These are phyloP conservation scores for Linurgus olivaceus DNA, from an alignment of 2,797 vertebrate genomes.

Conservation along the genomic window DNA sequence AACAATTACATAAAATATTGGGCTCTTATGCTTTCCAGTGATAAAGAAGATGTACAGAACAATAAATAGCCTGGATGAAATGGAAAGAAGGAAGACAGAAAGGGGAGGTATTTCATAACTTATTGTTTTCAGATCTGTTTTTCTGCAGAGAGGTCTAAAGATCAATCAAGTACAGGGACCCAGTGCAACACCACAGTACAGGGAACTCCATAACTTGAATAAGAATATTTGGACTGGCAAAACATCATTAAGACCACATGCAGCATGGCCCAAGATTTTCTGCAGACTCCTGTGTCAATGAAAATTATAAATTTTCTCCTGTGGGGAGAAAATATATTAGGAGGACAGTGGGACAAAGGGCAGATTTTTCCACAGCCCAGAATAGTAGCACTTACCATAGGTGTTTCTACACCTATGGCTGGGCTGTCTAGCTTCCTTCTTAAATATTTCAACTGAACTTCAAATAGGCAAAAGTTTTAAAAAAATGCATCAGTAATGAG, in stretches of 20 bases:
- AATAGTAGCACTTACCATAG: accelerated
- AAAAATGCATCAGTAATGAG: not conserved
- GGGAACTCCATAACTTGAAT: not conserved
- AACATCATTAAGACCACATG: not conserved
- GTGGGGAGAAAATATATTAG: not conserved
- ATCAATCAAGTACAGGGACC: not conserved
- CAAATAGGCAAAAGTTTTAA: not conserved
- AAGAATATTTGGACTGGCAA: not conserved
- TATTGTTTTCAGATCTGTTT: not conserved
- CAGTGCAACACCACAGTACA: not conserved
- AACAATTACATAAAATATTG: not conserved
- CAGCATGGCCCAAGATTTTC: not conserved
- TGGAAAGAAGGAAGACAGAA: not conserved
- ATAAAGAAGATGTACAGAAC: not conserved
- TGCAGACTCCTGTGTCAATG: not conserved
- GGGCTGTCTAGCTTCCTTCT: not conserved
- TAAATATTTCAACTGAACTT: not conserved
- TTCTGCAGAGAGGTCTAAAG: not conserved
- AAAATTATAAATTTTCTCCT: not conserved
- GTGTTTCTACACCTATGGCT: not conserved
- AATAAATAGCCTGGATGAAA: not conserved
- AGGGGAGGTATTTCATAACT: not conserved
- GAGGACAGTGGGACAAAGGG: accelerated
- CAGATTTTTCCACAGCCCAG: not conserved
- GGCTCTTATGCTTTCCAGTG: not conserved